These are phyloP conservation scores for Nemotelus nigrinus DNA, from an alignment of 2,888 invertebrate genomes.

Conservation along the genomic window DNA sequence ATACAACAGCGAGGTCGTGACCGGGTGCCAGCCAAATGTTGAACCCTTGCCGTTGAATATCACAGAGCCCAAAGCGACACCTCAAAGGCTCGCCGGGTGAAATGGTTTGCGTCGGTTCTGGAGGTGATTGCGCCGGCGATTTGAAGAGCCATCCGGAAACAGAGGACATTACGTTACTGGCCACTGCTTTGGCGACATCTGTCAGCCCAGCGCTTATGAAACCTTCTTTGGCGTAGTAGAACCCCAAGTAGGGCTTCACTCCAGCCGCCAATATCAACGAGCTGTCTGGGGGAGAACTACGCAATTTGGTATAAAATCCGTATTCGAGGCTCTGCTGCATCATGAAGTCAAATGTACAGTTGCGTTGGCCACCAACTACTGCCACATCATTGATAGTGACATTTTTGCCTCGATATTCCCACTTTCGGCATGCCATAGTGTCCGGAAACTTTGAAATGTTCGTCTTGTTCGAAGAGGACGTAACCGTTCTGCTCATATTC, in stretches of 20 bases:
- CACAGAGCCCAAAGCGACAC: slow-evolving; percentile 83
- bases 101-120: slow-evolving; percentile 60
- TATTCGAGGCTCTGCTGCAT: slow-evolving; percentile 66
- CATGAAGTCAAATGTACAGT: slow-evolving; percentile 82
- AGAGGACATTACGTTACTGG: slow-evolving; percentile 84
- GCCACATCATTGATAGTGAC: slow-evolving; percentile 80
- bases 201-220: slow-evolving; percentile 82
- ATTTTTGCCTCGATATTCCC: slow-evolving; percentile 83
- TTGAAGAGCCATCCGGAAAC: slow-evolving; percentile 74
- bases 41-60: slow-evolving; percentile 79
- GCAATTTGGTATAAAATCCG: slow-evolving; percentile 68
- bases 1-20: slow-evolving; percentile 78
- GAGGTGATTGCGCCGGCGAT: slow-evolving; percentile 63
- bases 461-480: slow-evolving; percentile 59
- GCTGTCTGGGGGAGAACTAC: slow-evolving; percentile 79
- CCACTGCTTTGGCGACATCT: slow-evolving; percentile 93
- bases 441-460: slow-evolving; percentile 55
- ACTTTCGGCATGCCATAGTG: slow-evolving; percentile 80
- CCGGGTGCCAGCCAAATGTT: slow-evolving; percentile 79
- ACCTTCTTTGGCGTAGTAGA: slow-evolving; percentile 91
- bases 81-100: slow-evolving; percentile 73
- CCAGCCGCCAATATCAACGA: slow-evolving; percentile 82
- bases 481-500: slow-evolving; percentile 67
- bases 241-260: slow-evolving; percentile 84
- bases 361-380: slow-evolving; percentile 74